These are phyloP conservation scores for Zeus faber DNA, from an alignment of 2,113 vertebrate species.

Conservation along the genomic window DNA sequence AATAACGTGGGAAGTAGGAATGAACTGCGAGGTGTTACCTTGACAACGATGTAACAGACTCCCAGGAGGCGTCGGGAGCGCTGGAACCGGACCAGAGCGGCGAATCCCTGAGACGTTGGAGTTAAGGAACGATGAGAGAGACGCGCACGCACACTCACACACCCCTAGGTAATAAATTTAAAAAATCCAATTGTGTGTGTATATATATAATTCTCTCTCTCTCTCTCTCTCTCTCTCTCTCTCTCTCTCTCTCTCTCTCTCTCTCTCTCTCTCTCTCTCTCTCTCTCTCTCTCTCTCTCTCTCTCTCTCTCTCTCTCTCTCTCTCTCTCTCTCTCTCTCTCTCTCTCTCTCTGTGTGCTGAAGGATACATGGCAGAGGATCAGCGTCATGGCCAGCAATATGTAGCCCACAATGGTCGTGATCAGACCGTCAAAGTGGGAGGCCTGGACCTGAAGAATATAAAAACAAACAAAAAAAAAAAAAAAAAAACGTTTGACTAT, in stretches of 20 bases:
- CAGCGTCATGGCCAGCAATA: conserved; percentile 92
- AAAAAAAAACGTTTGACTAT: not conserved
- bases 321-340: too few relatives aligned
- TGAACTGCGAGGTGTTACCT: conserved; percentile 76
- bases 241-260: too few relatives aligned
- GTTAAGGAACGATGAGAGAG: not conserved
- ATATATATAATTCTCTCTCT: too few relatives aligned
- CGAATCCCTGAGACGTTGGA: conserved; percentile 81
- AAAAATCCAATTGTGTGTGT: too few relatives aligned
- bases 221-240: too few relatives aligned
- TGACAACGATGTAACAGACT: conserved; percentile 98
- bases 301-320: too few relatives aligned
- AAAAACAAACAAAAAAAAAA: not conserved
- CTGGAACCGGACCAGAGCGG: conserved; percentile 96
- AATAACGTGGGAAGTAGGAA: conserved; percentile 5
- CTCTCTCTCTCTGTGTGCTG: too few relatives aligned
- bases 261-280: too few relatives aligned
- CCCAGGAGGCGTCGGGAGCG: conserved; percentile 92
- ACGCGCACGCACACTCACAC: conserved; percentile 2
- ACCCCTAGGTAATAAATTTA: not conserved
- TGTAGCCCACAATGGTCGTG: conserved; percentile 96
- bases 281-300: too few relatives aligned
- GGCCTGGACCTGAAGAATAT: conserved; percentile 84
- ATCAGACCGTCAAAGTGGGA: conserved; percentile 98
- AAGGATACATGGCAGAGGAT: conserved; percentile 99